Evolutionary conservation across 2,113 vertebrate genomes (phyloP).

Genomic region (Saimiri boliviensis): DNA sequence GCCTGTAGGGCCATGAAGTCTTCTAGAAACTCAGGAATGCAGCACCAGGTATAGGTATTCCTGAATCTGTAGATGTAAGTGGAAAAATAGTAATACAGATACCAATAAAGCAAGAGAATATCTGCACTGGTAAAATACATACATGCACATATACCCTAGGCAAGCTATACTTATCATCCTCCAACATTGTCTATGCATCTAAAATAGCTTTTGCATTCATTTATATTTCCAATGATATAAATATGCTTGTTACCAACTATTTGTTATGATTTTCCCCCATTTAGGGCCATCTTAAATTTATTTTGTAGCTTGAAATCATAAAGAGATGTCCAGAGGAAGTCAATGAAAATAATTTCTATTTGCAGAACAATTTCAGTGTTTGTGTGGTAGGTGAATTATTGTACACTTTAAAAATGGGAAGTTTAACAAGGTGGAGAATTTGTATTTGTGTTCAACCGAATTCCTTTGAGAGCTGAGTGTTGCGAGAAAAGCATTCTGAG

Average conservation of each 20-base stretch:
- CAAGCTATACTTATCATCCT: not conserved
- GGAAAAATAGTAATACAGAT: not conserved
- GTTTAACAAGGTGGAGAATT: not conserved
- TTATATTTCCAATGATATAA: conserved; percentile 7
- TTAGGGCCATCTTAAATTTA: conserved; percentile 45
- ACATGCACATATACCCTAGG: not conserved
- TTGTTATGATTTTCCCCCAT: not conserved
- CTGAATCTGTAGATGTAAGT: conserved; percentile 5
- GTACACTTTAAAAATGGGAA: not conserved
- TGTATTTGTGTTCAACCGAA: not conserved
- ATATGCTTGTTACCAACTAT: not conserved
- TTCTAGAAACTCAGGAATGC: not conserved
- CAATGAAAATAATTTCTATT: conserved; percentile 41
- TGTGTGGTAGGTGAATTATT: not conserved
- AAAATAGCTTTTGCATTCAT: conserved; percentile 1
- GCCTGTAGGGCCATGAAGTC: conserved; percentile 27
- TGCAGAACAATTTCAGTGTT: conserved; percentile 30
- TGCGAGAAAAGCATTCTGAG: not conserved
- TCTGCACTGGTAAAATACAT: not conserved
- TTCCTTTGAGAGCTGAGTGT: not conserved
- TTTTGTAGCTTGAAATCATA: conserved; percentile 51
- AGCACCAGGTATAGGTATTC: not conserved
- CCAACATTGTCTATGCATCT: not conserved
- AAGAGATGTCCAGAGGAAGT: conserved; percentile 1
- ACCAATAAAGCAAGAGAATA: not conserved